Base-by-base conservation (phyloP, 2,113 vertebrate species). In the Lasiurus borealis region DNA sequence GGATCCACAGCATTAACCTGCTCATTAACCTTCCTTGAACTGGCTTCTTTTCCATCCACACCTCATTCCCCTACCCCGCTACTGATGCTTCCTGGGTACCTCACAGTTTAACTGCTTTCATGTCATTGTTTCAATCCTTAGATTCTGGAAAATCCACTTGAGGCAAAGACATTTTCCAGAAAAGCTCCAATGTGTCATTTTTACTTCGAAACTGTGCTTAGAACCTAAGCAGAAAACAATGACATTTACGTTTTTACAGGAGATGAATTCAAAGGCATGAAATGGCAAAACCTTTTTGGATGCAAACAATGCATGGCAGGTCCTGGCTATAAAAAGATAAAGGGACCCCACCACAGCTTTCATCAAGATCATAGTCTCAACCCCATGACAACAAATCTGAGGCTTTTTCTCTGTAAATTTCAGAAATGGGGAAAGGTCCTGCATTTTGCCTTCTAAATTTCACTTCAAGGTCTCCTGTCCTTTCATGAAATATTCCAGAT, bases 81-180 rank as follows among this genome's bases (percentile, higher is more conserved):
- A 3, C 16, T 31, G 29, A 15, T 25, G n/a, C 25, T 59, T 57
- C 66, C 29, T 40, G 27, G 11, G 15, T 57, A 57, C 19, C 13
- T n/a, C 59, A 75, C 50, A 81, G 86, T 75, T 46, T 92, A 76
- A 77, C 21, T 36, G 23, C 31, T 85, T 71, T 81, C 50, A 44
- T 29, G 46, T 3, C 76, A 85, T 25, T 66, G 21, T 83, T 89
- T 40, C 85, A 84, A 46, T 46, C 13, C 50, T 90, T 48, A 75
- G 62, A 50, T 85, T 90, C 27, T 27, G 2, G 18, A 3, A 52
- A 90, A 81, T 21, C 4, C 11, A 36, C 6, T 34, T n/a, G 5
- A 80, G 5, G 14, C 18, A 93, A 86, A 91, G 16, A 36, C 8
- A 31, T 82, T 92, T 92, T 83, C 40, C 77, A 78, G 85, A 75